Conservation (phyloP, 2,797 vertebrate species). For the Chaetodon trifasciatus region DNA sequence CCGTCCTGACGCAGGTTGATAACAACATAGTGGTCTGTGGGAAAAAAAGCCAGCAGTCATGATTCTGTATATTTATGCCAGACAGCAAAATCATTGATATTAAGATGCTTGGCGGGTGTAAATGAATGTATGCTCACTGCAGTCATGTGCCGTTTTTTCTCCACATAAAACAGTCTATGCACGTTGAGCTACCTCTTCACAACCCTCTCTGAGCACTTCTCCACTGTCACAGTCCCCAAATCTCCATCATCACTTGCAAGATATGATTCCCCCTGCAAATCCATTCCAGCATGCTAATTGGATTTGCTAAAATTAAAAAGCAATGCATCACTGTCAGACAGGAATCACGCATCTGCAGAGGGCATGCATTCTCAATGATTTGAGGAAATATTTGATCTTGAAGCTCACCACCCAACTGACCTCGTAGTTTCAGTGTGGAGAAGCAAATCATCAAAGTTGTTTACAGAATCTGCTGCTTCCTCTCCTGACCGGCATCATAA, state of each 20-base stretch:
- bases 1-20: constrained; percentile 85
- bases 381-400: not conserved
- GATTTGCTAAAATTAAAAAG: constrained; percentile 48
- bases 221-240: not conserved
- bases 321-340: constrained; percentile 12
- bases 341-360: constrained; percentile 20
- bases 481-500: constrained; percentile 19
- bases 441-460: constrained; percentile 1
- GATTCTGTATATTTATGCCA: not conserved
- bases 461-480: constrained; percentile 13
- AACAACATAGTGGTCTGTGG: constrained; percentile 87
- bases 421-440: not conserved
- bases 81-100: not conserved
- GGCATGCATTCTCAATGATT: not conserved
- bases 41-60: not conserved
- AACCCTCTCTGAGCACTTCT: not conserved
- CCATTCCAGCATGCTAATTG: constrained; percentile 12
- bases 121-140: not conserved
- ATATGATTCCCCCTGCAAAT: constrained; percentile 31
- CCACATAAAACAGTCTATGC: not conserved
- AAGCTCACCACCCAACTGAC: not conserved
- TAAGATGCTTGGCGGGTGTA: not conserved
- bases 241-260: constrained; percentile 31
- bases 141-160: not conserved
- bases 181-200: constrained; percentile 12